phyloP scores from a whole-genome alignment of 2,888 invertebrate genomes.

The Lymantria monacha region DNA sequence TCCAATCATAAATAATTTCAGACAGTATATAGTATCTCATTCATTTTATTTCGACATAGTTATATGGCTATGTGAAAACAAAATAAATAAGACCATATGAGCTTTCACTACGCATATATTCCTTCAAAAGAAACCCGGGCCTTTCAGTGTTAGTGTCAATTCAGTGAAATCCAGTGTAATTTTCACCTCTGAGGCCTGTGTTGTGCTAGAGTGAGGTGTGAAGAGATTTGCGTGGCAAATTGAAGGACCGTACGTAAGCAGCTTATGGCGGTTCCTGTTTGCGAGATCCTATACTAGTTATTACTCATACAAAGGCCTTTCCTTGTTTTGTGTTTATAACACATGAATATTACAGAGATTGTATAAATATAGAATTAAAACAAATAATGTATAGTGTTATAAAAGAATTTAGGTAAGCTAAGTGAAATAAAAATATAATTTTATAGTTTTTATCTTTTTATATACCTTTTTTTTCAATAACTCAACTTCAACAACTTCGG shows the following conservation, averaged over 20 bases:
- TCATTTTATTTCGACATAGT: too few species aligned
- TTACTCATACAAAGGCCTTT: not conserved
- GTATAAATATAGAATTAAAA: not conserved
- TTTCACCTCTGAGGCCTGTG: conserved; percentile 46
- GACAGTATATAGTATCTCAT: too few species aligned
- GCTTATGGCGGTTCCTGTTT: conserved; percentile 48
- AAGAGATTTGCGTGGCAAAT: conserved; percentile 66
- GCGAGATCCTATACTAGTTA: not conserved
- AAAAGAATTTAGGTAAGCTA: too few species aligned
- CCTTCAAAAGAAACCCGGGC: not conserved
- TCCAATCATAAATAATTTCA: too few species aligned
- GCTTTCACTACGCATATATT: not conserved
- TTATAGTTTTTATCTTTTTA: too few species aligned
- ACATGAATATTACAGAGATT: too few species aligned
- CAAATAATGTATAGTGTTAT: not conserved
- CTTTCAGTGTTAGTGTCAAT: conserved; percentile 27
- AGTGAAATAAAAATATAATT: too few species aligned
- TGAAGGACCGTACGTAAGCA: conserved; percentile 62
- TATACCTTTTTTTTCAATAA: too few species aligned
- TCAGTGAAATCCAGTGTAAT: conserved; percentile 57
- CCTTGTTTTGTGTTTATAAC: not conserved
- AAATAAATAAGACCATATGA: not conserved
- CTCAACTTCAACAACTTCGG: too few species aligned
- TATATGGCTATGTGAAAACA: too few species aligned
- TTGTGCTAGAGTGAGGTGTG: conserved; percentile 44